Evolutionary conservation across 2,113 vertebrate species (phyloP), one percentile per base, ranked within the genome.

Genomic region (Oncorhynchus nerka): DNA sequence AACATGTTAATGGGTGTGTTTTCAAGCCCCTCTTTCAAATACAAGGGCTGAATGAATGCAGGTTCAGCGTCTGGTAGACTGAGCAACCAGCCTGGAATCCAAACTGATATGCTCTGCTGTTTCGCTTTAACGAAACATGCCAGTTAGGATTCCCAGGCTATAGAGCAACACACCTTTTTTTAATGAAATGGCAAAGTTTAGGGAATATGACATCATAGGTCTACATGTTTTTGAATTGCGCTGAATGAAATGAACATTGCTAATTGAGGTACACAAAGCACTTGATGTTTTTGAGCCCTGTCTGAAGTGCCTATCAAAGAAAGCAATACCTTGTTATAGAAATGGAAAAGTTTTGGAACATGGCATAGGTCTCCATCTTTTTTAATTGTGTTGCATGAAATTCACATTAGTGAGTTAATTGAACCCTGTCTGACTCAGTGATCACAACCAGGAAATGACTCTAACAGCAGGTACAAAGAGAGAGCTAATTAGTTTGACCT

Each of bases 401-500:
- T 61, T 71, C 28, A 20, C 9, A 61, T 61, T 69, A 24, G 68
- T 76, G 67, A 69, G 24, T 28, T 45, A 68, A 86, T 84, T 88
- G 83, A 91, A 89, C 85, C 76, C 79, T 86, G 88, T 89, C 88
- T 85, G 84, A 55, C 84, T 73, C 57, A 72, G 74, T 61, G 48
- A 70, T 82, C 84, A 74, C 79, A 73, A 84, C 87, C 77, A 76
- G 68, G 75, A 83, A 84, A 68, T 78, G 81, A 84, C 78, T 72
- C 59, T 9, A 62, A 68, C 75, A 84, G 75, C 86, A 84, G 86
- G 91, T 92, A 92, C 90, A 91, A 87, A 87, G 85, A 57, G 77
- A 81, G 88, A 75, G 75, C 87, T 94, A 94, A 94, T 94, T 90
- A 93, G 92, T 90, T 93, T 93, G 91, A 94, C 93, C 93, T 93